Base-by-base conservation (phyloP, 1,140 invertebrate genomes). In the Bombyx mandarina region DNA sequence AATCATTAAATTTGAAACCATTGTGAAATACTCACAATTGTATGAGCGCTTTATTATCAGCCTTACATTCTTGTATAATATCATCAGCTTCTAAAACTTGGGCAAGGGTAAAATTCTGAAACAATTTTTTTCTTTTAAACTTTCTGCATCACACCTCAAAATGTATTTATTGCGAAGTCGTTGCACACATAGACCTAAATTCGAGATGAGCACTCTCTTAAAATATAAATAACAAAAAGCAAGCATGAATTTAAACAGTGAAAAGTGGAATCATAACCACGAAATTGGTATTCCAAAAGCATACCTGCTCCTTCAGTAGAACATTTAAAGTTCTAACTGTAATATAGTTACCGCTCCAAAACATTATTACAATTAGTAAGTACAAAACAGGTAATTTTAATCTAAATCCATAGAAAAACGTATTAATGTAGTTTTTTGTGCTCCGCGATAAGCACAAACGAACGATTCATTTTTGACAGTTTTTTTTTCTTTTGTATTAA, bases 31-130 rank as follows among this genome's bases (percentile, higher is more conserved):
- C 95, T 95, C 92, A 98, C 97, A 95, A 98, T 73, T 96, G 95
- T 64, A 98, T 91, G 58, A 99, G 89, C 72, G 94, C 95, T 85
- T 94, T 96, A 84, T 98, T 98, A 80, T 96, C 95, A 63, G 92
- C 93, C 90, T 96, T 97, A 85, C 97, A 98, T 91, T 99, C 97
- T 85, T 97, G 96, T 61, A 99, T 90, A 75, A 99, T 95, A 86
- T 98, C 96, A 81, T 98, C 96, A 86, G 97, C 94, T 80, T 98
- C 95, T 90, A 99, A 91, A 57, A 99, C 89, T 83, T 97, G 95
- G 69, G 93, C 91, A 52, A 99, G 89, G 18, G 94, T 97, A 52
- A 97, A 93, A 93, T 97, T 93, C 97, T 98, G 83, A 89, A 91
- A 70, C 63, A 77, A 69, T 58, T 35, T 35, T 35, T 35, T 35